These are phyloP conservation scores for Ichneumoninae sp. DNA, from an alignment of 2,888 invertebrate species.

Conservation along the genomic window DNA sequence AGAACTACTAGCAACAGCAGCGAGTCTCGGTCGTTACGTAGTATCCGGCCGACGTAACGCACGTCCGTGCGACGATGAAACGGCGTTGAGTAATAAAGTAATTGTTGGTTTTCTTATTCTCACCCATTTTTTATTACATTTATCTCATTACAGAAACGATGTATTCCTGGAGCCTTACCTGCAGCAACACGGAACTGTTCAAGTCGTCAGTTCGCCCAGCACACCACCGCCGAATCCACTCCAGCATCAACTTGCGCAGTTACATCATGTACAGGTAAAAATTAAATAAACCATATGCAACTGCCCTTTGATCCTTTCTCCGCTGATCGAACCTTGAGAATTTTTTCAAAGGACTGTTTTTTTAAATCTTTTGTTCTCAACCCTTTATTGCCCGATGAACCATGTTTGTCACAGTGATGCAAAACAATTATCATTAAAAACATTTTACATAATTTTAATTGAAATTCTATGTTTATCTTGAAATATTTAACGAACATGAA, in stretches of 20 bases:
- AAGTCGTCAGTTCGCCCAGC: constrained; percentile 82
- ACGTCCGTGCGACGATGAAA: constrained; percentile 42
- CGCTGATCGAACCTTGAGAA: no score
- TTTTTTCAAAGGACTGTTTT: not conserved
- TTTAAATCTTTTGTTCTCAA: no score
- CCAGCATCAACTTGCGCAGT: constrained; percentile 85
- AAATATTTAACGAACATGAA: no score
- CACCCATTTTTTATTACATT: not conserved
- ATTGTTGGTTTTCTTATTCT: constrained; percentile 34
- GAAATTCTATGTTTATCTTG: no score
- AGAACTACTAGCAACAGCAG: constrained; percentile 25
- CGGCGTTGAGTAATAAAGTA: constrained; percentile 53
- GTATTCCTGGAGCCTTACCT: constrained; percentile 91
- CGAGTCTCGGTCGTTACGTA: constrained; percentile 45
- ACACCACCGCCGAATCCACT: constrained; percentile 82
- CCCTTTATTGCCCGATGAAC: not conserved
- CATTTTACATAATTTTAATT: no score
- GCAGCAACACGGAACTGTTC: constrained; percentile 84
- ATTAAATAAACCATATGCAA: not conserved
- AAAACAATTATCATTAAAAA: no score
- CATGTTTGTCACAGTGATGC: no score
- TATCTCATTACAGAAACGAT: constrained; percentile 88
- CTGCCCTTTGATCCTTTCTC: not conserved
- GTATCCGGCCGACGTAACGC: constrained; percentile 52
- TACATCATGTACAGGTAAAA: constrained; percentile 85